Conservation (phyloP, 2,888 invertebrate species). For the Dermolepida albohirtum region DNA sequence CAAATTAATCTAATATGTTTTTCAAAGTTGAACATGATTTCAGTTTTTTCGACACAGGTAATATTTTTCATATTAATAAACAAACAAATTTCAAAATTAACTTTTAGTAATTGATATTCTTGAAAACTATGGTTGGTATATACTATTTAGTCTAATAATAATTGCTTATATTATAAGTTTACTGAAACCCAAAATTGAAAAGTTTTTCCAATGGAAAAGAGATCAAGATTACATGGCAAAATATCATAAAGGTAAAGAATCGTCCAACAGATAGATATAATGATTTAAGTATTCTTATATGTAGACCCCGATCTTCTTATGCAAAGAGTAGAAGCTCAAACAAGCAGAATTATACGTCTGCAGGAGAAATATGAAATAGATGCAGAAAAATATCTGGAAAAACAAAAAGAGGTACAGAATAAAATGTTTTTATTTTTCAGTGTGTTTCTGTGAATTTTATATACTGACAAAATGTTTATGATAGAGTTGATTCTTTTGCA, state of each 20-base stretch:
- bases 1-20: no score
- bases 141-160: conserved; percentile 55
- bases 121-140: conserved; percentile 63
- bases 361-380: conserved; percentile 63
- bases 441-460: no score
- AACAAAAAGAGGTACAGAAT: conserved; percentile 60
- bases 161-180: conserved; percentile 60
- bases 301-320: conserved; percentile 65
- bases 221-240: conserved; percentile 64
- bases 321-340: conserved; percentile 59
- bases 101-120: conserved; percentile 52
- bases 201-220: conserved; percentile 58
- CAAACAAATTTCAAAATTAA: conserved; percentile 5
- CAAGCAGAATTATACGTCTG: conserved; percentile 61
- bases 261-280: conserved; percentile 15
- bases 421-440: conserved; percentile 18
- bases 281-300: conserved; percentile 24
- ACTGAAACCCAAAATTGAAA: conserved; percentile 57
- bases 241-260: conserved; percentile 65
- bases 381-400: conserved; percentile 58
- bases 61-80: no score
- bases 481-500: no score
- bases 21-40: no score
- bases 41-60: no score
- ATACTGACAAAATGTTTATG: no score